A percentile compares a stretch with the other conserved stretches of the same genome.
These are phyloP conservation scores for Acinonyx jubatus DNA, from an alignment of 2,113 vertebrate species.

Conservation along the genomic window DNA sequence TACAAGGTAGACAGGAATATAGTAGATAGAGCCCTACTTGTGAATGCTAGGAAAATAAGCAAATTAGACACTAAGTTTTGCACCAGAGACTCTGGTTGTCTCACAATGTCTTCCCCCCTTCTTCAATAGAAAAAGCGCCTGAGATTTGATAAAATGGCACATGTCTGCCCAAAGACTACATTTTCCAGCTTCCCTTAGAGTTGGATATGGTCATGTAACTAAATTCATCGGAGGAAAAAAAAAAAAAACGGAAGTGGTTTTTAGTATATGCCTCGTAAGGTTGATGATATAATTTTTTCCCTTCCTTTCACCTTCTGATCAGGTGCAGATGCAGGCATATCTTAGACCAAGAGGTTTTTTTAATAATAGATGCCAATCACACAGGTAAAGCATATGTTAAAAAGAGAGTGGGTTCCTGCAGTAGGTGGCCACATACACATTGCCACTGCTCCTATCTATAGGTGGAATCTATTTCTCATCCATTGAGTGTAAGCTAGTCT, in stretches of 20 bases:
- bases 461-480: not conserved
- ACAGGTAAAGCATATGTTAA: not conserved
- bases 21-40: not conserved
- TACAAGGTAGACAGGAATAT: not conserved
- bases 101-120: not conserved
- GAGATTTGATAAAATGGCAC: not conserved
- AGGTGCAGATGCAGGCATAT: not conserved
- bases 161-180: not conserved
- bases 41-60: not conserved
- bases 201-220: not conserved
- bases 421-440: not conserved
- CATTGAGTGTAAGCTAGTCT: rapidly evolving
- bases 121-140: not conserved
- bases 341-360: not conserved
- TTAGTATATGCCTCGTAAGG: not conserved
- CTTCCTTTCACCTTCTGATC: not conserved
- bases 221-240: not conserved
- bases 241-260: not conserved
- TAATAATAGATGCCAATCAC: not conserved
- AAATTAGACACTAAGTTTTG: not conserved
- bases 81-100: not conserved
- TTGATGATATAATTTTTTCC: not conserved
- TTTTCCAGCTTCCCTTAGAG: not conserved
- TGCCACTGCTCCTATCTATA: not conserved
- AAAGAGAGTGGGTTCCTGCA: not conserved